Conservation (phyloP, 2,113 vertebrate genomes). For the Dromiciops gliroides region DNA sequence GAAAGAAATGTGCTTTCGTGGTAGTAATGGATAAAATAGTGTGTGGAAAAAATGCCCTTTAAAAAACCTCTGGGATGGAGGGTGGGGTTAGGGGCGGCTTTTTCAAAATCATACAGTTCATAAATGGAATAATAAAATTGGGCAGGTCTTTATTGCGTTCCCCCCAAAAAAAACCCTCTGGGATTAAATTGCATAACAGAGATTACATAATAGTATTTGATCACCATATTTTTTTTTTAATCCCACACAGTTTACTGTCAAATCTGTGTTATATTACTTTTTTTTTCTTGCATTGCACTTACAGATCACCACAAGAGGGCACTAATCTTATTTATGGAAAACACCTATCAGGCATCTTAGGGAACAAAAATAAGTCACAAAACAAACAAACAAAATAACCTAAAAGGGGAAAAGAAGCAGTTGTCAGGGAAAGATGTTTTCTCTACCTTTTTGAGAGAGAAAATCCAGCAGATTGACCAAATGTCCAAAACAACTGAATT, state of each 20-base stretch:
- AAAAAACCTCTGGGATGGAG: neutral
- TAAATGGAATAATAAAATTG: too few species aligned
- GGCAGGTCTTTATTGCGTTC: too few species aligned
- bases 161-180: too few species aligned
- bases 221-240: slow-evolving; percentile 2
- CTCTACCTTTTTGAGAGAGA: neutral
- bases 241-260: slow-evolving; percentile 7
- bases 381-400: neutral
- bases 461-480: neutral
- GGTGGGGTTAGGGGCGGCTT: too few species aligned
- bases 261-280: too few species aligned
- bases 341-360: neutral
- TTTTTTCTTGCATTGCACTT: too few species aligned
- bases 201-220: slow-evolving; percentile 51
- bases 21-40: neutral
- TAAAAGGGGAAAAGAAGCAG: neutral
- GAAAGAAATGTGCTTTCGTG: slow-evolving; percentile 44
- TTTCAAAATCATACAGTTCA: too few species aligned
- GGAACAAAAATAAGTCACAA: neutral
- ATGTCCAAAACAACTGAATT: neutral
- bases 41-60: neutral
- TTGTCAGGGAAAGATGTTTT: neutral
- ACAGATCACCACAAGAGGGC: slow-evolving; percentile 26
- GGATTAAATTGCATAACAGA: slow-evolving; percentile 43
- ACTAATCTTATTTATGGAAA: slow-evolving; percentile 18